Conservation (phyloP, 2,797 vertebrate genomes). For the Tokudaia tokunoshimensis region DNA sequence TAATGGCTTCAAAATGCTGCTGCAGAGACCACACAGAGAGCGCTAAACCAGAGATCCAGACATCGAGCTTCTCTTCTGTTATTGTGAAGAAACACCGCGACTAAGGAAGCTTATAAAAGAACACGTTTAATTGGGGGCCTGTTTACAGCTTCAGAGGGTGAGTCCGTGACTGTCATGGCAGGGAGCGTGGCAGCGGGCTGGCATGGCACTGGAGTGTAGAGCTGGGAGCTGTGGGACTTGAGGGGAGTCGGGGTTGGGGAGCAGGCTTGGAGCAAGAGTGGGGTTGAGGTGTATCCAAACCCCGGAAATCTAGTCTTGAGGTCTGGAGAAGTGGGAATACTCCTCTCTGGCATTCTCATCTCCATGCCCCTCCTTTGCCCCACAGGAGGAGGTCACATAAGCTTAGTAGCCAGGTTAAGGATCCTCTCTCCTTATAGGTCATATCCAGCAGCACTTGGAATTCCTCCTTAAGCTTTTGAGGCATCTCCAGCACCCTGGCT, state of each 20-base stretch:
- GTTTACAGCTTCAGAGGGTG: neutral
- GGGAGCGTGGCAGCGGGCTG: neutral
- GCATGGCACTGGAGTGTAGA: neutral
- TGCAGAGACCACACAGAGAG: neutral
- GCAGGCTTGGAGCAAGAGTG: neutral
- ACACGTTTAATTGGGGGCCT: neutral
- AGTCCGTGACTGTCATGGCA: too few relatives aligned
- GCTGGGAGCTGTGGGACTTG: neutral
- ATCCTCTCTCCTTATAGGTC: neutral
- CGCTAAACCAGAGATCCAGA: conserved; percentile 33
- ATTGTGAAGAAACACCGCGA: neutral
- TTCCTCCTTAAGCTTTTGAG: neutral
- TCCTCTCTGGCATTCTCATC: neutral
- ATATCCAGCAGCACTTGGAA: neutral
- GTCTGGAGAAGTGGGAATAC: neutral
- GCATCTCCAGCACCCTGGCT: neutral
- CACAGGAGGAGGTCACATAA: neutral
- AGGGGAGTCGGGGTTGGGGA: neutral
- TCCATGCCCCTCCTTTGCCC: neutral
- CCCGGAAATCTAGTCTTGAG: neutral
- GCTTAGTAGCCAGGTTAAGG: neutral
- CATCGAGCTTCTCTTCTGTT: neutral
- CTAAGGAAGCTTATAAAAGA: neutral
- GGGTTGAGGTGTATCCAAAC: neutral
- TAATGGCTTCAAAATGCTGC: conserved; percentile 8